Conservation (phyloP, 2,888 invertebrate species). For the Callyntrura guangdongensis region DNA sequence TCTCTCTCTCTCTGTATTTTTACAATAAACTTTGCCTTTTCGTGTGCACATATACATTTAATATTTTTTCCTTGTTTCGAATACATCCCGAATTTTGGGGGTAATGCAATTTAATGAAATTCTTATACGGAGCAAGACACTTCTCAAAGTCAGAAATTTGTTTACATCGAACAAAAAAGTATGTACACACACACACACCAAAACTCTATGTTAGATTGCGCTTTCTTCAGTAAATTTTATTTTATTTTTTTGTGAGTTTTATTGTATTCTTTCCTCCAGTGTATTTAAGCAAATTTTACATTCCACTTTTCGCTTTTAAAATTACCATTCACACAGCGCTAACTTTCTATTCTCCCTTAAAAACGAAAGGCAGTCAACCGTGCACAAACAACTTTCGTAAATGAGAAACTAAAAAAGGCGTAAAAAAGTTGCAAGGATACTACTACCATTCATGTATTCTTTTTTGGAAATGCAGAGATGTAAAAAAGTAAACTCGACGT, state of each 20-base stretch:
- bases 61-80: neutral
- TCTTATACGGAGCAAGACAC: neutral
- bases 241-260: neutral
- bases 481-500: neutral
- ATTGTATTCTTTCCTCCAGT: constrained; percentile 2
- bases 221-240: neutral
- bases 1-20: neutral
- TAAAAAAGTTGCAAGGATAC: constrained; percentile 1
- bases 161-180: neutral
- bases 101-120: constrained; percentile 50
- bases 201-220: neutral
- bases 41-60: neutral
- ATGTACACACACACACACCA: neutral
- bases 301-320: constrained; percentile 5
- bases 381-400: constrained; percentile 6
- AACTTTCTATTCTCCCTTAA: neutral
- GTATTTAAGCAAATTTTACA: constrained; percentile 21
- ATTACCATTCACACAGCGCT: neutral
- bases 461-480: constrained; percentile 2
- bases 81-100: neutral
- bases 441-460: neutral
- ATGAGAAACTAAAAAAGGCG: constrained; percentile 4
- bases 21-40: neutral
- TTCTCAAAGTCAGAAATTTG: neutral
- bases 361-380: neutral